Percentiles rank a stretch among this genome's conserved stretches.
These are phyloP conservation scores for Gastrophryne carolinensis DNA, from an alignment of 2,797 vertebrate genomes.

Conservation along the genomic window DNA sequence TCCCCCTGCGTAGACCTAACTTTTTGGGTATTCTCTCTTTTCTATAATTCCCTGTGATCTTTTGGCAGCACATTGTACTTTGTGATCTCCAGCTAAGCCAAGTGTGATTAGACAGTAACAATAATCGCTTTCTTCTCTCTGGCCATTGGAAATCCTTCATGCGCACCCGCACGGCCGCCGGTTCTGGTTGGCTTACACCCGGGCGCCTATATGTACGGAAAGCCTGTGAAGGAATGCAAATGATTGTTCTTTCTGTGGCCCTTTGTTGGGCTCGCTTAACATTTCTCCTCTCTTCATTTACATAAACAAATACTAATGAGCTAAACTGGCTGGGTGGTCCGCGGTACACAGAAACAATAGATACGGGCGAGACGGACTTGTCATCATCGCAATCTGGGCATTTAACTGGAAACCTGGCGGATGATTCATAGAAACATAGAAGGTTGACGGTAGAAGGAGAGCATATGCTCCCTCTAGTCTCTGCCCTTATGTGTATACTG, in stretches of 20 bases:
- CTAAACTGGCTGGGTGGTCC: constrained; percentile 44
- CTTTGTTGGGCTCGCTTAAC: constrained; percentile 28
- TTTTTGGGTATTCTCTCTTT: not conserved
- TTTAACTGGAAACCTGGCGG: not conserved
- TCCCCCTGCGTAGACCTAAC: too few species aligned
- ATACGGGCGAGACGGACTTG: not conserved
- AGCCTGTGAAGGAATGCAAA: constrained; percentile 43
- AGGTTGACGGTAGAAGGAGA: too few species aligned
- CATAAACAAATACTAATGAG: constrained; percentile 46
- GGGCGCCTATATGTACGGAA: not conserved
- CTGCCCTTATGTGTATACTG: too few species aligned
- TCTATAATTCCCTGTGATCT: constrained; percentile 5
- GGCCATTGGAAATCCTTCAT: constrained; percentile 1
- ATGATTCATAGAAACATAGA: too few species aligned
- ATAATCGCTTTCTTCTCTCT: not conserved
- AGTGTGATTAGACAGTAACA: constrained; percentile 2
- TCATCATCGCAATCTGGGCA: not conserved
- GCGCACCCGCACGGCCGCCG: not conserved
- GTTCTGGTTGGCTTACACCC: constrained; percentile 27
- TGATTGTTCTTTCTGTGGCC: constrained; percentile 18
- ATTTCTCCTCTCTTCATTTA: constrained; percentile 32
- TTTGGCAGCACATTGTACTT: not conserved
- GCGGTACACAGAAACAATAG: not conserved
- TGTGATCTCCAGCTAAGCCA: not conserved
- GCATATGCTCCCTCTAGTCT: too few species aligned